Conservation (phyloP, 2,888 invertebrate genomes). For the Nasonia oneida region DNA sequence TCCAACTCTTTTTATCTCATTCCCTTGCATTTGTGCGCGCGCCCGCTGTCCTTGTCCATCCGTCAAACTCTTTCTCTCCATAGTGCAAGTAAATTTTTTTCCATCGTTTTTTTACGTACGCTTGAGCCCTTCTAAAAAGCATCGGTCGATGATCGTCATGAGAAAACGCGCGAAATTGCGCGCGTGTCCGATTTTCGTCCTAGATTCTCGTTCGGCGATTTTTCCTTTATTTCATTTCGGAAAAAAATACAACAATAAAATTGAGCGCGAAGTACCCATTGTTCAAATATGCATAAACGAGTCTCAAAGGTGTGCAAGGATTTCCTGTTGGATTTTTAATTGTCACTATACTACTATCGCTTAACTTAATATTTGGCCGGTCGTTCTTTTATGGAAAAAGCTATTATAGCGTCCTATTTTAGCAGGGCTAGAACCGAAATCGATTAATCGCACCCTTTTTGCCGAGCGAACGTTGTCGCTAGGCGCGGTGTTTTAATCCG, state of each 20-base stretch:
- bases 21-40: constrained; percentile 52
- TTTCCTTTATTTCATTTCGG: constrained; percentile 56
- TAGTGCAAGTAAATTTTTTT: constrained; percentile 26
- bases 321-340: constrained; percentile 56
- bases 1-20: constrained; percentile 55
- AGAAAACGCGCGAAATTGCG: constrained; percentile 57
- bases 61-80: constrained; percentile 40
- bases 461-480: too few species aligned
- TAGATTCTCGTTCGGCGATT: constrained; percentile 55
- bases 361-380: constrained; percentile 36
- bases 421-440: background rate
- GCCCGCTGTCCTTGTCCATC: constrained; percentile 36
- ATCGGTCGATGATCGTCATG: constrained; percentile 62
- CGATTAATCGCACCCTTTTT: background rate
- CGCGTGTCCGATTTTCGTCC: constrained; percentile 44
- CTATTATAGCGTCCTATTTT: constrained; percentile 41
- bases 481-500: background rate
- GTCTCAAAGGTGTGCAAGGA: constrained; percentile 56
- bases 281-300: constrained; percentile 61
- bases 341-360: constrained; percentile 23
- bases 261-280: constrained; percentile 46
- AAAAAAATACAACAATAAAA: constrained; percentile 44
- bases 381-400: constrained; percentile 1
- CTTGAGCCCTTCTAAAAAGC: constrained; percentile 59
- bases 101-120: constrained; percentile 16